These are phyloP conservation scores for Hyla sarda DNA, from an alignment of 2,113 vertebrate species.

Conservation along the genomic window DNA sequence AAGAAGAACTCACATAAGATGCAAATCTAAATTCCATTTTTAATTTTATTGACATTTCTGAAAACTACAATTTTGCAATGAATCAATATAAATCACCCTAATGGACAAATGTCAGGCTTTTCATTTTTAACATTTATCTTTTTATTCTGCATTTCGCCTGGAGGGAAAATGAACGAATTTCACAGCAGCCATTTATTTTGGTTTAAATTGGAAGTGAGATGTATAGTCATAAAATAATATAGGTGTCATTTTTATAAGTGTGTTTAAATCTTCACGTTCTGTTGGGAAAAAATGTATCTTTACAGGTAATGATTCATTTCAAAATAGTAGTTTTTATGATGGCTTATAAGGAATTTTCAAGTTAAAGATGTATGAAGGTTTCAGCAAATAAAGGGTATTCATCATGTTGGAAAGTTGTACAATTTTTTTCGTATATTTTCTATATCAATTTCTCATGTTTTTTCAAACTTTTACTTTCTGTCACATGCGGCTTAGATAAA, in stretches of 20 bases:
- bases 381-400: neutral
- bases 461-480: too few species aligned
- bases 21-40: neutral
- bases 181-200: constrained; percentile 2
- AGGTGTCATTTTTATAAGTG: neutral
- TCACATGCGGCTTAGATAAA: too few species aligned
- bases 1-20: too few species aligned
- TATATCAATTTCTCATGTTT: too few species aligned
- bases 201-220: neutral
- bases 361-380: neutral
- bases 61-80: neutral
- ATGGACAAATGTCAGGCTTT: constrained; percentile 1
- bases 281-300: neutral
- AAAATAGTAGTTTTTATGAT: neutral
- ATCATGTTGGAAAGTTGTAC: neutral
- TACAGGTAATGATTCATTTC: neutral
- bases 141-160: constrained; percentile 5
- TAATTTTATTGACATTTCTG: neutral
- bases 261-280: neutral
- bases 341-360: neutral
- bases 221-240: neutral
- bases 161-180: neutral
- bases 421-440: too few species aligned
- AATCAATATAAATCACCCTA: neutral
- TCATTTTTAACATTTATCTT: constrained; percentile 18